Conservation (phyloP, 2,797 vertebrate genomes). For the Enteromius argenteus region DNA sequence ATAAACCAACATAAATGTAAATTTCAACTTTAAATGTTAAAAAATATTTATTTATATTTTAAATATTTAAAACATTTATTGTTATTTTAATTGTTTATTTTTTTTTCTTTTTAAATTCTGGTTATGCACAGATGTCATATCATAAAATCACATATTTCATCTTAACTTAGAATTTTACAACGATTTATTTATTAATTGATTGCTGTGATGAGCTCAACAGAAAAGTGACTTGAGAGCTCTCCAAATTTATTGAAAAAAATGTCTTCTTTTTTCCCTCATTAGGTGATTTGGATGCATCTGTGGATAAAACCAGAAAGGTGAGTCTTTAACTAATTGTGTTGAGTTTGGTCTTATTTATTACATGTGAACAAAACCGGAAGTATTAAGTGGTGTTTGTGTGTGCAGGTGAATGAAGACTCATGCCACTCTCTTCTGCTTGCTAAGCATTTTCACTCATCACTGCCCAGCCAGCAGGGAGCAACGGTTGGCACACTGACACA, state of each 20-base stretch:
- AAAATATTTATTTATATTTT: not conserved
- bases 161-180: not conserved
- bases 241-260: not conserved
- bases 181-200: conserved; percentile 22
- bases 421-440: conserved; percentile 70
- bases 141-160: not conserved
- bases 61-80: not conserved
- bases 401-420: conserved; percentile 72
- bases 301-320: conserved; percentile 78
- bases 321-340: not conserved
- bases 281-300: conserved; percentile 73
- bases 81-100: not conserved
- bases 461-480: conserved; percentile 60
- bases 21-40: not conserved
- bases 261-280: not conserved
- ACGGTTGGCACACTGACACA: conserved; percentile 63
- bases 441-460: conserved; percentile 40
- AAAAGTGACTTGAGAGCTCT: not conserved
- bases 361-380: conserved; percentile 39
- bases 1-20: not conserved
- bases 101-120: not conserved
- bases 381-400: not conserved
- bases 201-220: not conserved
- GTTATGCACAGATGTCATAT: too few relatives aligned
- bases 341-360: not conserved